Percentiles rank a stretch among this genome's conserved stretches.
Evolutionary conservation across 2,797 vertebrate genomes (phyloP).

Genomic region (Oryzias sinensis): DNA sequence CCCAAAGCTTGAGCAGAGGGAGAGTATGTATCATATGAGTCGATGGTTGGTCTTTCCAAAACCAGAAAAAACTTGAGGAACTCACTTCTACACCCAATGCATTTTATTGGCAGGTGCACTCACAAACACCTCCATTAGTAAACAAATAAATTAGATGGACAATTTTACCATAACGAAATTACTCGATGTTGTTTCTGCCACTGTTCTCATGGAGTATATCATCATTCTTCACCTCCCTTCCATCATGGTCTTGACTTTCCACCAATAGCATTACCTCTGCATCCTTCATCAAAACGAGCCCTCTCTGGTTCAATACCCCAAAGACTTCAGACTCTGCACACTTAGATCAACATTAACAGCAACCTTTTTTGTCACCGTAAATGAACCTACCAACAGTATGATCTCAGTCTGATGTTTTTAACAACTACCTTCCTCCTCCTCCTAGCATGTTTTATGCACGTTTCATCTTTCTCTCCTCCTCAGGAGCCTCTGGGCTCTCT

Average conservation of each 20-base stretch:
- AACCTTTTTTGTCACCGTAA: too few species aligned
- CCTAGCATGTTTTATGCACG: slow-evolving; percentile 23
- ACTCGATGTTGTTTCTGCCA: too few species aligned
- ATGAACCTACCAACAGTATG: slow-evolving; percentile 19
- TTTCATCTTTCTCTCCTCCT: slow-evolving; percentile 45
- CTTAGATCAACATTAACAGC: background rate
- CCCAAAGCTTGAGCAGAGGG: slow-evolving; percentile 57
- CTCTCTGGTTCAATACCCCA: background rate
- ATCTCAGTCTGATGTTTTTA: slow-evolving; percentile 56
- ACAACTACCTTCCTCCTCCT: slow-evolving; percentile 35
- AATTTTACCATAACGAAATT: too few species aligned
- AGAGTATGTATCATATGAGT: slow-evolving; percentile 38
- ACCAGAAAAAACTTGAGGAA: slow-evolving; percentile 40
- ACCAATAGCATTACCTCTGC: too few species aligned
- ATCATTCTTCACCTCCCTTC: too few species aligned
- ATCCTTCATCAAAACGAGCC: background rate
- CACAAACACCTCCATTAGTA: background rate
- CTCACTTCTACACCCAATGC: slow-evolving; percentile 45
- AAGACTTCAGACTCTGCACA: background rate
- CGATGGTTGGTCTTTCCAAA: slow-evolving; percentile 57
- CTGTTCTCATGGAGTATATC: too few species aligned
- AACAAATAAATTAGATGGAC: slow-evolving; percentile 14
- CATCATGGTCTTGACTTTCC: too few species aligned
- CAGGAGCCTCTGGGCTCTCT: slow-evolving; percentile 42
- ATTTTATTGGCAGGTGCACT: slow-evolving; percentile 27